Conservation (phyloP, 2,888 invertebrate species). For the Hypena proboscidalis region DNA sequence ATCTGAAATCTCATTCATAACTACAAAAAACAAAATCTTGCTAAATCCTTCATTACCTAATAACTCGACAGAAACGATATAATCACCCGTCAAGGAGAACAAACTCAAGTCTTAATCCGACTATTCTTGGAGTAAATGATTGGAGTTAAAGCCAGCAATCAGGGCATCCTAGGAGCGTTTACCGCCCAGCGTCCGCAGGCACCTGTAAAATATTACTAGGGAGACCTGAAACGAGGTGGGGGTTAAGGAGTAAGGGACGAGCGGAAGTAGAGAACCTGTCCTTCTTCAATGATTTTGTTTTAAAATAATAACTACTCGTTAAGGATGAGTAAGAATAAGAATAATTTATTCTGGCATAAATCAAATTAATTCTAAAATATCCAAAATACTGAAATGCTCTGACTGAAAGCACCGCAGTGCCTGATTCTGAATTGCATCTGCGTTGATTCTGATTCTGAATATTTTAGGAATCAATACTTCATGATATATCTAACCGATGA, state of each 20-base stretch:
- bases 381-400: too few relatives aligned
- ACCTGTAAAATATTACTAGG: constrained; percentile 56
- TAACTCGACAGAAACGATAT: constrained; percentile 8
- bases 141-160: constrained; percentile 62
- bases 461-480: too few relatives aligned
- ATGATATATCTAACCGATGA: too few relatives aligned
- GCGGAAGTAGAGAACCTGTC: too few relatives aligned
- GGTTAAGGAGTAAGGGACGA: constrained; percentile 16
- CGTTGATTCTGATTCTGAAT: too few relatives aligned
- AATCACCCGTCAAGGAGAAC: constrained; percentile 23
- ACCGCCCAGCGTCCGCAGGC: constrained; percentile 45
- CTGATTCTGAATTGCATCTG: too few relatives aligned
- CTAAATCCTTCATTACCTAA: neutral
- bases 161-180: constrained; percentile 45
- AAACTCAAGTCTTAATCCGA: constrained; percentile 54
- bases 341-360: too few relatives aligned
- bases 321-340: too few relatives aligned
- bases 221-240: constrained; percentile 30
- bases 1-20: neutral
- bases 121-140: constrained; percentile 61
- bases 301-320: too few relatives aligned
- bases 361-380: too few relatives aligned
- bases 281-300: too few relatives aligned
- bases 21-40: neutral
- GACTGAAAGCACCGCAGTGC: too few relatives aligned